Evolutionary conservation across 2,797 vertebrate genomes (phyloP), one percentile per base, ranked within the genome.

Genomic region (Siniperca scherzeri): DNA sequence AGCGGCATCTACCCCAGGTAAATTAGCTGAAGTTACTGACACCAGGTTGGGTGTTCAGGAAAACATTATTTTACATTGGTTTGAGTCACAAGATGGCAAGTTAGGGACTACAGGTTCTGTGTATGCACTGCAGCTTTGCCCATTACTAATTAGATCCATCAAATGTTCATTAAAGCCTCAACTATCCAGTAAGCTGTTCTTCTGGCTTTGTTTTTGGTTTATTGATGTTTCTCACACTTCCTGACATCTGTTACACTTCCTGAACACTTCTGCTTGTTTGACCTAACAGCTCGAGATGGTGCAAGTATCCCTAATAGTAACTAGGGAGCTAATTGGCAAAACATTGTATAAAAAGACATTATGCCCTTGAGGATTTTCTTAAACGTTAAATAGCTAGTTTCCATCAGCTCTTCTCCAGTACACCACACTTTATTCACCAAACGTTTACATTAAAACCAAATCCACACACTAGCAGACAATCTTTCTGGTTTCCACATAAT

Each of bases 1-100:
- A 98, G 98, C 80, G 98, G 98, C 21, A 99, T 99, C 95, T 98
- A 98, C 93, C 96, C 98, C 84, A 98, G 98, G 98, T 99, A 96
- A 87, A 64, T 19, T 6, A 17, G 64, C 30, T 25, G 16, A 68
- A 33, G 30, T 9, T 4, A 22, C 57, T n/a, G 10, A 14, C 17
- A 25, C 38, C 42, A 48, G 16, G 22, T 44, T 16, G 42, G 5
- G 8, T 13, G 7, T 13, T 27, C 16, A 7, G 12, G 19, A n/a
- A 53, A 27, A 46, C 12, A 27, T 25, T 14, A 3, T 59, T 68
- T 79, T 1, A n/a, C 55, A 38, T 17, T 61, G 17, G 42, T 53
- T 48, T 42, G 22, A 71, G 33, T 53, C 11, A 21, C 5, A 64
- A 56, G 8, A 62, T n/a, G 7, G 21, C 30, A 22, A 55, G 36